Evolutionary conservation across 2,888 invertebrate genomes (phyloP).

Genomic region (Drosophila longiperda): DNA sequence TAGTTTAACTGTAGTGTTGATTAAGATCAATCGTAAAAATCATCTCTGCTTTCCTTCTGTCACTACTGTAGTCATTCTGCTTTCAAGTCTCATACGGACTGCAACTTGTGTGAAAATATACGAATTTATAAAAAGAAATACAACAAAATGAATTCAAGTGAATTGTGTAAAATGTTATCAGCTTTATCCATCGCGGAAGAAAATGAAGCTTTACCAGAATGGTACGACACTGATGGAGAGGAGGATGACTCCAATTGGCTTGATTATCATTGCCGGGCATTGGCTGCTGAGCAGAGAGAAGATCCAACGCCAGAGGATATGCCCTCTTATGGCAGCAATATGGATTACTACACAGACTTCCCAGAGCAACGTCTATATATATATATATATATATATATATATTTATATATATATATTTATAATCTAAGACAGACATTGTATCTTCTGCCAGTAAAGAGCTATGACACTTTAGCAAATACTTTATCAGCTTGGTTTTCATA

Average conservation of each 20-base stretch:
- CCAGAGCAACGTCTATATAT: too few species aligned
- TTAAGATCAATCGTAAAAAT: not conserved
- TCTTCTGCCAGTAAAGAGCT: not conserved
- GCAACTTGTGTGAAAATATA: too few species aligned
- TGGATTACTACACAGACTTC: not conserved
- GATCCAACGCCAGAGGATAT: fast-evolving
- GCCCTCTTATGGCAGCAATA: too few species aligned
- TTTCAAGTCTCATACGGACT: too few species aligned
- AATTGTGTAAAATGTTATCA: too few species aligned
- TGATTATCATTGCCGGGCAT: too few species aligned
- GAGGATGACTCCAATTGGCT: not conserved
- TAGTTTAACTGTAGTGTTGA: too few species aligned
- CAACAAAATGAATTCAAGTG: not conserved
- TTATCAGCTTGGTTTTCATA: not conserved
- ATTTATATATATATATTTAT: not conserved
- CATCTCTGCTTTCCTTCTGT: not conserved
- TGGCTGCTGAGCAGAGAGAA: not conserved
- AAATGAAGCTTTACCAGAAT: not conserved
- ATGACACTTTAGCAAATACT: not conserved
- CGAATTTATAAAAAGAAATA: not conserved
- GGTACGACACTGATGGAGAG: not conserved
- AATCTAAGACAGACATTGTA: not conserved
- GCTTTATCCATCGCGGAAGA: not conserved
- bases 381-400: too few species aligned
- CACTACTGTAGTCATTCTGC: not conserved